Percentiles rank a stretch among this genome's conserved stretches.
phyloP scores from a whole-genome alignment of 2,113 vertebrate species.

The Carlito syrichta region DNA sequence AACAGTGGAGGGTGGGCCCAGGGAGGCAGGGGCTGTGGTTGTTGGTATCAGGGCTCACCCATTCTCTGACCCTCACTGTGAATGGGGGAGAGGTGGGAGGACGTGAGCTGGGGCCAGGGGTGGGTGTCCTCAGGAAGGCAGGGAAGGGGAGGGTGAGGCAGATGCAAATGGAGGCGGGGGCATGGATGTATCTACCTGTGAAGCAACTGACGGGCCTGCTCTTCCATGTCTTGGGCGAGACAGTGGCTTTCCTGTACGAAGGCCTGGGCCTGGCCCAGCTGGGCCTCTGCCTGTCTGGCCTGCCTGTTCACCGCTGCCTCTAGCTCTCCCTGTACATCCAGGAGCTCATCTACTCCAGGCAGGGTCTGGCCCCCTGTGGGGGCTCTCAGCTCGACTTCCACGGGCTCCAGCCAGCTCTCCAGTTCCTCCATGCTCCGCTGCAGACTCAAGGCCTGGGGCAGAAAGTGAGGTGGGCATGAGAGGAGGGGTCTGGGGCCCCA shows the following conservation, averaged over 20 bases:
- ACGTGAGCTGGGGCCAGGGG: not conserved
- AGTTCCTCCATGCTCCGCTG: slow-evolving; percentile 85
- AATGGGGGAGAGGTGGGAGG: not conserved
- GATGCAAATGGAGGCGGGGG: not conserved
- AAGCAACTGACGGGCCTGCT: slow-evolving; percentile 81
- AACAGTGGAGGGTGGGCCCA: not conserved
- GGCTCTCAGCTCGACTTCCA: slow-evolving; percentile 83
- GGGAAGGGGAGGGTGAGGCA: not conserved
- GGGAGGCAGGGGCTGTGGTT: not conserved
- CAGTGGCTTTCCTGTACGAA: slow-evolving; percentile 85
- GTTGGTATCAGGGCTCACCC: not conserved
- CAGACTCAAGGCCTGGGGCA: slow-evolving; percentile 86
- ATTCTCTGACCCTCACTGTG: not conserved
- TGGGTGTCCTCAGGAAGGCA: not conserved
- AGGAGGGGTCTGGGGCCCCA: not conserved
- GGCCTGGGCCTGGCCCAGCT: slow-evolving; percentile 82
- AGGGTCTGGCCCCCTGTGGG: slow-evolving; percentile 80
- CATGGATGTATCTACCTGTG: slow-evolving; percentile 81
- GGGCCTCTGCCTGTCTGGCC: slow-evolving; percentile 79
- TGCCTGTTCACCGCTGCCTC: slow-evolving; percentile 86
- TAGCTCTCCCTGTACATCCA: slow-evolving; percentile 86
- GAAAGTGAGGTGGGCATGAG: not conserved
- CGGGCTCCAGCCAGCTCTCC: slow-evolving; percentile 84
- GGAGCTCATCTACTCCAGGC: slow-evolving; percentile 81
- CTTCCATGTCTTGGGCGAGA: slow-evolving; percentile 85